Evolutionary conservation across 2,113 vertebrate genomes (phyloP).

Genomic region (Nymphicus hollandicus): DNA sequence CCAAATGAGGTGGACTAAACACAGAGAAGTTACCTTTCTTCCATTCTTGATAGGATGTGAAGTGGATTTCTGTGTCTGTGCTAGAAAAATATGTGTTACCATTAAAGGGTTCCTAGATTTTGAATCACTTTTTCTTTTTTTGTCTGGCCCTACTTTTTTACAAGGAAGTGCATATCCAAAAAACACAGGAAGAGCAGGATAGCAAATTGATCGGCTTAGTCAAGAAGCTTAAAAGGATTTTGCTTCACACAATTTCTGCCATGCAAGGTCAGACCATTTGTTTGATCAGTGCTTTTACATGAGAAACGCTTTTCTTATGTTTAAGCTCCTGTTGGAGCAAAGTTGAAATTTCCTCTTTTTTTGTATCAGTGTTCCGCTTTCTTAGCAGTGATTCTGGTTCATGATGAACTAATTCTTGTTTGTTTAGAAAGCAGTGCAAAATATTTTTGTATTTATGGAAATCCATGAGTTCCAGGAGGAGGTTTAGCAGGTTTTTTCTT

Average conservation of each 20-base stretch:
- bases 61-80: background rate
- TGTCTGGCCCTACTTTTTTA: background rate
- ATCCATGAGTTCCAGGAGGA: background rate
- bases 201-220: background rate
- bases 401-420: background rate
- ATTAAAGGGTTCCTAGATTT: background rate
- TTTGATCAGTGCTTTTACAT: background rate
- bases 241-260: background rate
- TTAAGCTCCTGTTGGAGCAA: background rate
- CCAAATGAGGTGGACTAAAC: background rate
- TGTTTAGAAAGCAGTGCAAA: background rate
- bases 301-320: background rate
- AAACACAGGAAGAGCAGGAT: background rate
- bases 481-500: background rate
- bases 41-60: background rate
- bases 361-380: background rate
- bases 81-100: background rate
- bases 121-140: background rate
- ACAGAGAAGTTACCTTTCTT: background rate
- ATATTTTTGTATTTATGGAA: background rate
- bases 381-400: background rate
- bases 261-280: background rate
- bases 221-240: background rate
- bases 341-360: background rate
- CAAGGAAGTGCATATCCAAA: background rate